Evolutionary conservation across 2,113 vertebrate genomes (phyloP).

Genomic region (Sceloporus undulatus): DNA sequence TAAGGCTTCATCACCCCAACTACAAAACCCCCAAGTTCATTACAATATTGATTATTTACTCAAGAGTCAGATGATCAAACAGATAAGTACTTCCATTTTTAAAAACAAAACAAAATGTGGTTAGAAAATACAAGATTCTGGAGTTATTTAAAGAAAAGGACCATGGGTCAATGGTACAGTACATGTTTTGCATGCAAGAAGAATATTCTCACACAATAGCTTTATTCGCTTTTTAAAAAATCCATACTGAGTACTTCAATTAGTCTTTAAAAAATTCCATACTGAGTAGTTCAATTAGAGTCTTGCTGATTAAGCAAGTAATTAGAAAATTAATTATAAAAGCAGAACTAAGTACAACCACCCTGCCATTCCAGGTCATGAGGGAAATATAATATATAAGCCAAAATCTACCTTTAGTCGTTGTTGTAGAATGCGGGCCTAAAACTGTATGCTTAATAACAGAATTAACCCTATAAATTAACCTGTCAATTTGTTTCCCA

Average conservation of each 20-base stretch:
- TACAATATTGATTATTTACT: no score
- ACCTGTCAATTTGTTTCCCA: background rate
- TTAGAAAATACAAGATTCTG: no score
- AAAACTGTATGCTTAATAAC: background rate
- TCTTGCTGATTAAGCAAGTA: constrained; percentile 3
- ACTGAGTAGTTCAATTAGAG: background rate
- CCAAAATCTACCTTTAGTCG: background rate
- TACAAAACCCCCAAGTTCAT: no score
- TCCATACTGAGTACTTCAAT: no score
- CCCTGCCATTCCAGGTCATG: background rate
- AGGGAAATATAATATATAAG: background rate
- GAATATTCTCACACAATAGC: background rate
- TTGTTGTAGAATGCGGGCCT: background rate
- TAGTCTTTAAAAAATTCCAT: background rate
- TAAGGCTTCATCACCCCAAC: no score
- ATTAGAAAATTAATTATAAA: background rate
- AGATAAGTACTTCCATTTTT: no score
- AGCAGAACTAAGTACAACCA: background rate
- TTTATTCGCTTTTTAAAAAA: background rate
- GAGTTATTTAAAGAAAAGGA: no score
- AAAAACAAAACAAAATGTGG: no score
- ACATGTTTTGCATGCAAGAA: no score
- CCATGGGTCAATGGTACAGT: no score
- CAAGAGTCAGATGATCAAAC: no score
- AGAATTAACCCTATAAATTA: background rate